Evolutionary conservation across 2,888 invertebrate genomes (phyloP).

Genomic region (Agrochola lota): DNA sequence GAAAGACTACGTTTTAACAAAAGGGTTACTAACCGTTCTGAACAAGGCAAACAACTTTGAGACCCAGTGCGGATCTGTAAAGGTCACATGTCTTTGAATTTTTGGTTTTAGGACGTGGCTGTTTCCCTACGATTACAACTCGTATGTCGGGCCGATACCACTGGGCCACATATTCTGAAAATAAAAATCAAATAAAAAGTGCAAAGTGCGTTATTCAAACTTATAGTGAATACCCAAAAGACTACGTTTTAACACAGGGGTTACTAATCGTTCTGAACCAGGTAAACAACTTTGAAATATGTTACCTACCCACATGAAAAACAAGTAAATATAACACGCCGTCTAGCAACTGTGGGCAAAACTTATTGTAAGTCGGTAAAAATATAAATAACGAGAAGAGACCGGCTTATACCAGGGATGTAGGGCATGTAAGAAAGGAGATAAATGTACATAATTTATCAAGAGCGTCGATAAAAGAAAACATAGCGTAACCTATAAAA

Average conservation of each 20-base stretch:
- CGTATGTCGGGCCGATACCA: too few species aligned
- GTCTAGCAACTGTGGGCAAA: slow-evolving; percentile 9
- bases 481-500: slow-evolving; percentile 24
- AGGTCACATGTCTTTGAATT: too few species aligned
- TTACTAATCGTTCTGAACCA: neutral
- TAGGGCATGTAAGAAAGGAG: slow-evolving; percentile 41
- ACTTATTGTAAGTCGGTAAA: slow-evolving; percentile 33
- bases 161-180: too few species aligned
- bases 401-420: slow-evolving; percentile 16
- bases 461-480: slow-evolving; percentile 45
- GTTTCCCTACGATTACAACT: too few species aligned
- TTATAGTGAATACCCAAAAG: neutral
- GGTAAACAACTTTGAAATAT: neutral
- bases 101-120: too few species aligned
- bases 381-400: slow-evolving; percentile 36
- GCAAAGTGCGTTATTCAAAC: too few species aligned
- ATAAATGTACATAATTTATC: slow-evolving; percentile 58
- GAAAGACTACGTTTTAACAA: neutral
- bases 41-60: neutral
- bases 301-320: neutral
- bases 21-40: too few species aligned
- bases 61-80: too few species aligned
- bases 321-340: slow-evolving; percentile 1
- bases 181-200: too few species aligned
- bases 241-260: neutral